Evolutionary conservation across 2,113 vertebrate species (phyloP).

Genomic region (Scophthalmus maximus): DNA sequence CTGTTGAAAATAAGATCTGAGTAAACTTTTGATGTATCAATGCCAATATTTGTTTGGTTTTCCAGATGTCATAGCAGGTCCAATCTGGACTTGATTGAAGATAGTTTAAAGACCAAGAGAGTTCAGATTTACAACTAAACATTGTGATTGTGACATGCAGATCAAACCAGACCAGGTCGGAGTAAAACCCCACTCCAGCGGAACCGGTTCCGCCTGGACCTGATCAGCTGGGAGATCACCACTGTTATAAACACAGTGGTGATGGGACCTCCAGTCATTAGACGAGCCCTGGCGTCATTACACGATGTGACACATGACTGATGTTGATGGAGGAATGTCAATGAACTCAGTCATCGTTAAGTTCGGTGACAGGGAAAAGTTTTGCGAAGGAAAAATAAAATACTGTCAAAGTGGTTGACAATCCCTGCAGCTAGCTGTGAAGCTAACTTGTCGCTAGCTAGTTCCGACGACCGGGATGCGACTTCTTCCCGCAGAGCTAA

Average conservation of each 20-base stretch:
- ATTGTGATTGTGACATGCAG: not conserved
- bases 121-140: not conserved
- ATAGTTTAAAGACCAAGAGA: too few relatives aligned
- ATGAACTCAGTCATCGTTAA: too few relatives aligned
- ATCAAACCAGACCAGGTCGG: not conserved
- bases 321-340: too few relatives aligned
- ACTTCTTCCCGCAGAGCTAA: conserved; percentile 50
- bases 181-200: not conserved
- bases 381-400: too few relatives aligned
- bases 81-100: too few relatives aligned
- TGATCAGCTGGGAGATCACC: not conserved
- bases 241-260: not conserved
- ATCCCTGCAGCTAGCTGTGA: not conserved
- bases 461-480: conserved; percentile 15
- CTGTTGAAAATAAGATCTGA: too few relatives aligned
- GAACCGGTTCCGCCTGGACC: too few relatives aligned
- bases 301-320: not conserved
- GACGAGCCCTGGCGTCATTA: not conserved
- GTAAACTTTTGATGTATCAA: too few relatives aligned
- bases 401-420: too few relatives aligned
- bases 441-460: conserved; percentile 18
- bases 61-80: too few relatives aligned
- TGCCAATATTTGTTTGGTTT: too few relatives aligned
- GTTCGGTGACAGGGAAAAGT: not conserved
- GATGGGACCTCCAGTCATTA: not conserved